Evolutionary conservation across 2,113 vertebrate species (phyloP).

Genomic region (Spilogale gracilis): DNA sequence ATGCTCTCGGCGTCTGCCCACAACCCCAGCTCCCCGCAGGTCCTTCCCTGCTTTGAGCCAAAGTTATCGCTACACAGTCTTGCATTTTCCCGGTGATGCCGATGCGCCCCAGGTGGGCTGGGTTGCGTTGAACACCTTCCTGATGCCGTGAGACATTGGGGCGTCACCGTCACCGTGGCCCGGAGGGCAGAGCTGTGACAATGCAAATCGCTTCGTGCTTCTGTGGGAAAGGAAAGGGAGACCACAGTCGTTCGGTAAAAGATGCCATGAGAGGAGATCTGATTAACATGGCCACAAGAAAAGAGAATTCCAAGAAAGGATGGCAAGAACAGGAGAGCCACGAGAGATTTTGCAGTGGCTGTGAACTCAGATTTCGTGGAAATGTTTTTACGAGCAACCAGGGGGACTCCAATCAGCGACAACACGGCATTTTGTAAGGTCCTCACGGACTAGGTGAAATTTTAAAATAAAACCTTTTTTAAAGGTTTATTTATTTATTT

Average conservation of each 20-base stretch:
- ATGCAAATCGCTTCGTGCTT: rapidly evolving
- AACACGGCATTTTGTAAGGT: background rate
- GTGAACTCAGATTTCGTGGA: background rate
- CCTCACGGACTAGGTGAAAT: background rate
- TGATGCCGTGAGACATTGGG: rapidly evolving
- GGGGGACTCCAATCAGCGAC: background rate
- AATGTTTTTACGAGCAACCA: background rate
- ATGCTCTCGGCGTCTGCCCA: background rate
- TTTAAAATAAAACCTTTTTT: background rate
- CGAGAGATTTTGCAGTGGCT: background rate
- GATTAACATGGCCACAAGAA: background rate
- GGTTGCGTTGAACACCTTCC: rapidly evolving
- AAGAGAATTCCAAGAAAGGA: background rate
- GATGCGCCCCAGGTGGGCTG: background rate
- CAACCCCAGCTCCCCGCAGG: background rate
- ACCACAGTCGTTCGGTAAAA: rapidly evolving
- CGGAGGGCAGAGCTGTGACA: rapidly evolving
- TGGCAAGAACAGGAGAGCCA: no score
- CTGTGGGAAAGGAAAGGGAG: background rate
- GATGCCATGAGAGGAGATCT: background rate
- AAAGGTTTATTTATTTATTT: background rate
- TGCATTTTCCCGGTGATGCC: background rate
- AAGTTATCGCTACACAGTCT: background rate
- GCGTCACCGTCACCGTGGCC: rapidly evolving
- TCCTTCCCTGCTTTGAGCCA: background rate